Percentiles rank a stretch among this genome's conserved stretches.
Conservation (phyloP, 2,113 vertebrate genomes). For the Naja naja region DNA sequence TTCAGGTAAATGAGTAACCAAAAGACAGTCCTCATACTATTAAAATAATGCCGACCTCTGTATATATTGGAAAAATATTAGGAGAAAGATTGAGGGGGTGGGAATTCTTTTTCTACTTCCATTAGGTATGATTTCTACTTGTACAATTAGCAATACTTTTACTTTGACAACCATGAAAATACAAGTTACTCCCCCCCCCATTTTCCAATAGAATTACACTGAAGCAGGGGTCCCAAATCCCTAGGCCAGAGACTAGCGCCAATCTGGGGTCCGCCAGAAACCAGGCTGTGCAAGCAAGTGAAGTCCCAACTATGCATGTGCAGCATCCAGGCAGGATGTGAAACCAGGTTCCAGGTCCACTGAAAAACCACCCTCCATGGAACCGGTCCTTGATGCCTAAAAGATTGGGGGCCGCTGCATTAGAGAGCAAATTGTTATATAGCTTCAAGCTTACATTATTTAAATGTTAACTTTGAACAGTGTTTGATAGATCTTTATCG, state of each 20-base stretch:
- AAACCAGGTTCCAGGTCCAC: background rate
- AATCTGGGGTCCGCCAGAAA: background rate
- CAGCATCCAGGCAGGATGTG: background rate
- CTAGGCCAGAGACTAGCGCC: background rate
- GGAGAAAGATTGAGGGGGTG: background rate
- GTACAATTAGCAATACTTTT: constrained; percentile 17
- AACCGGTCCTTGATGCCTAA: background rate
- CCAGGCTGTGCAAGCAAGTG: background rate
- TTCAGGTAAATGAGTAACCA: background rate
- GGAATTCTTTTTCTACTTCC: background rate
- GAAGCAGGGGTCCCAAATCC: background rate
- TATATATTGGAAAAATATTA: background rate
- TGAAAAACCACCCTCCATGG: background rate
- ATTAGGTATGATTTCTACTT: background rate
- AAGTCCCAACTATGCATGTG: background rate
- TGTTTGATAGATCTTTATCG: background rate
- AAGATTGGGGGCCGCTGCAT: background rate
- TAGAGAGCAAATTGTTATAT: background rate
- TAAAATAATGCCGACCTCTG: background rate
- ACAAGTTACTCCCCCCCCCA: constrained; percentile 21
- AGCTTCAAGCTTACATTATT: background rate
- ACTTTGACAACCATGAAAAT: constrained; percentile 30
- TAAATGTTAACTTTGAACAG: background rate
- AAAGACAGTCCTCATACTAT: background rate
- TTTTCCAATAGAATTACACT: background rate